Conservation (phyloP, 2,113 vertebrate genomes). For the Octodon degus region DNA sequence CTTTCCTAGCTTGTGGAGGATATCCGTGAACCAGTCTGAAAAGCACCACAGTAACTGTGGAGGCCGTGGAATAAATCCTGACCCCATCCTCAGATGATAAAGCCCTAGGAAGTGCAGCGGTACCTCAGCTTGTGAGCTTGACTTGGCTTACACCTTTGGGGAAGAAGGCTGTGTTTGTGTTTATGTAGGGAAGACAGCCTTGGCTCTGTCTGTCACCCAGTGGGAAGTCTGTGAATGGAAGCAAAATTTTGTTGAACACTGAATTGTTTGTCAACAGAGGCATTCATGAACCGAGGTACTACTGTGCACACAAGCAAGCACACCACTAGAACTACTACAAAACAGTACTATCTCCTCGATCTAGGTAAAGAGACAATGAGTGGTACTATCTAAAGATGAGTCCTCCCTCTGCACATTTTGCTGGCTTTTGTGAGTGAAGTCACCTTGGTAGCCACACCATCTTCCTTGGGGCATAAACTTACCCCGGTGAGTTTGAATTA, state of each 20-base stretch:
- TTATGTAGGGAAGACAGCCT: neutral
- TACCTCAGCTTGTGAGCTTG: neutral
- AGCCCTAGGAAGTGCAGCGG: neutral
- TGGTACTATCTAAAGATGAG: neutral
- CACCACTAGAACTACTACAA: neutral
- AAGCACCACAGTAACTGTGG: neutral
- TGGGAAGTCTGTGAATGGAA: neutral
- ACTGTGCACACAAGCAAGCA: neutral
- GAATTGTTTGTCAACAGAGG: neutral
- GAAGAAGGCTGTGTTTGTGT: neutral
- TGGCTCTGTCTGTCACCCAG: neutral
- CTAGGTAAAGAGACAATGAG: neutral
- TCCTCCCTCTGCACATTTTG: neutral
- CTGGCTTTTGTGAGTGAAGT: neutral
- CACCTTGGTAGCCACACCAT: too few relatives aligned
- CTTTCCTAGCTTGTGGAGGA: neutral
- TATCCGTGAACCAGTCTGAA: neutral
- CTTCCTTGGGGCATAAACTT: neutral
- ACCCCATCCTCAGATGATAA: neutral
- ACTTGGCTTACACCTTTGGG: neutral
- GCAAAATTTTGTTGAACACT: neutral
- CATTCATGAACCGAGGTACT: neutral
- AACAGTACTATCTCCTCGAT: neutral
- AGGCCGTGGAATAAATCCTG: neutral
- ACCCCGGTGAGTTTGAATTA: neutral